A percentile compares a stretch with the other conserved stretches of the same genome.
Conservation (phyloP, 2,797 vertebrate species). For the Chelon labrosus region DNA sequence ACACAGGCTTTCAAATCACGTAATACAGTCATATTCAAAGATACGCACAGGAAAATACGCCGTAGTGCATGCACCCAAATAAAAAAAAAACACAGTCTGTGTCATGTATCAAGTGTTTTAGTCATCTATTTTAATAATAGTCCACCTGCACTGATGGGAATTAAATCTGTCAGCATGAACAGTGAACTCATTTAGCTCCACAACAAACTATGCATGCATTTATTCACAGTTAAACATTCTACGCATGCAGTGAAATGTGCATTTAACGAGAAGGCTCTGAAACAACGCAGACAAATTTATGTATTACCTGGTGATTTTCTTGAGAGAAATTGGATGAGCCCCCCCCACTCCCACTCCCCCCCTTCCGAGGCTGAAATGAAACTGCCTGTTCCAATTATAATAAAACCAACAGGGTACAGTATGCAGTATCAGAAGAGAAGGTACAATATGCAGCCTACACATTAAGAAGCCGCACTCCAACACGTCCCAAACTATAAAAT, state of each 20-base stretch:
- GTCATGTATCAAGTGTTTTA: slow-evolving; percentile 18
- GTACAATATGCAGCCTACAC: slow-evolving; percentile 30
- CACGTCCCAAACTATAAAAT: slow-evolving; percentile 25
- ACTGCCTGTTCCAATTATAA: slow-evolving; percentile 58
- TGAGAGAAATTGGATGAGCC: slow-evolving; percentile 48
- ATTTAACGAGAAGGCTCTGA: slow-evolving; percentile 29
- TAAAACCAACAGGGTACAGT: slow-evolving; percentile 52
- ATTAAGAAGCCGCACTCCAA: slow-evolving; percentile 25
- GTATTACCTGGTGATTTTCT: slow-evolving; percentile 47
- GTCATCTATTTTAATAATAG: slow-evolving; percentile 27
- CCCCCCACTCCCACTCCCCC: slow-evolving; percentile 27
- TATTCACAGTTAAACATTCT: slow-evolving; percentile 15
- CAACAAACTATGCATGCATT: background rate
- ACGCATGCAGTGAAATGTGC: slow-evolving; percentile 1
- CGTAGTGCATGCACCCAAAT: background rate
- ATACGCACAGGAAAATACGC: background rate
- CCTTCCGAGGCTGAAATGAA: slow-evolving; percentile 53
- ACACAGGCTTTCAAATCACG: background rate
- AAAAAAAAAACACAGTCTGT: background rate
- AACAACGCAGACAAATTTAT: slow-evolving; percentile 47
- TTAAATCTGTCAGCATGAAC: slow-evolving; percentile 49
- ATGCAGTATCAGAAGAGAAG: slow-evolving; percentile 37
- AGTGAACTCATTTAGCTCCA: slow-evolving; percentile 10
- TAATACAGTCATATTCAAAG: background rate
- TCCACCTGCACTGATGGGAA: slow-evolving; percentile 41